Conservation (phyloP, 2,888 invertebrate genomes). For the Tinea trinotella region DNA sequence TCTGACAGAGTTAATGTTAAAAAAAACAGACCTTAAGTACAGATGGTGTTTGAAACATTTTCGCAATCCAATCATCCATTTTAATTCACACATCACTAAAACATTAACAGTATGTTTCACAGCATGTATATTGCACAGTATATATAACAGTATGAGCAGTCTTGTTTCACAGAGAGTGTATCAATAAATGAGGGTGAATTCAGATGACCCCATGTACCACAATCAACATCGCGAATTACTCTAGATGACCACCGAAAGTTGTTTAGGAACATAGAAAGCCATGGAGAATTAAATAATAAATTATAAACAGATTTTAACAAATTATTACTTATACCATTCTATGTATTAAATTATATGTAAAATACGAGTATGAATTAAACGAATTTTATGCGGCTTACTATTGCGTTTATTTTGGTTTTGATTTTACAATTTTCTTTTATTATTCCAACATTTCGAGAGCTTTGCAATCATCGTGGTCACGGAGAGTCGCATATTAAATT, state of each 20-base stretch:
- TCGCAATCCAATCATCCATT: slow-evolving; percentile 66
- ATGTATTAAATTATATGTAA: no score
- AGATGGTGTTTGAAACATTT: slow-evolving; percentile 58
- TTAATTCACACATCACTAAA: slow-evolving; percentile 12
- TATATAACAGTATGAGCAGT: background rate
- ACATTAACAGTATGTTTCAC: background rate
- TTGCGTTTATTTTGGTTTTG: no score
- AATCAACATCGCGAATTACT: slow-evolving; percentile 46
- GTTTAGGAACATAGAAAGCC: slow-evolving; percentile 10
- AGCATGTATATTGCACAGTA: slow-evolving; percentile 20
- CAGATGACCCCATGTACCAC: slow-evolving; percentile 5
- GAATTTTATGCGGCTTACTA: no score
- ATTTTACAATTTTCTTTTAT: no score
- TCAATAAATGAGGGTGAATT: slow-evolving; percentile 12
- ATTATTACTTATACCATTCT: no score
- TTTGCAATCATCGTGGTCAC: no score
- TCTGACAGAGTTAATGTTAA: no score
- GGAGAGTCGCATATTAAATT: no score
- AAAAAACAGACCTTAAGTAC: slow-evolving; percentile 32
- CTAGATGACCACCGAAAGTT: slow-evolving; percentile 43
- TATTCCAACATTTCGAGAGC: no score
- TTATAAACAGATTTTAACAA: no score
- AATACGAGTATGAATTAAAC: no score
- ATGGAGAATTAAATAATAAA: no score
- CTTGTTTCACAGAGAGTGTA: background rate